These are phyloP conservation scores for Phyllostomus discolor DNA, from an alignment of 2,113 vertebrate genomes.

Conservation along the genomic window DNA sequence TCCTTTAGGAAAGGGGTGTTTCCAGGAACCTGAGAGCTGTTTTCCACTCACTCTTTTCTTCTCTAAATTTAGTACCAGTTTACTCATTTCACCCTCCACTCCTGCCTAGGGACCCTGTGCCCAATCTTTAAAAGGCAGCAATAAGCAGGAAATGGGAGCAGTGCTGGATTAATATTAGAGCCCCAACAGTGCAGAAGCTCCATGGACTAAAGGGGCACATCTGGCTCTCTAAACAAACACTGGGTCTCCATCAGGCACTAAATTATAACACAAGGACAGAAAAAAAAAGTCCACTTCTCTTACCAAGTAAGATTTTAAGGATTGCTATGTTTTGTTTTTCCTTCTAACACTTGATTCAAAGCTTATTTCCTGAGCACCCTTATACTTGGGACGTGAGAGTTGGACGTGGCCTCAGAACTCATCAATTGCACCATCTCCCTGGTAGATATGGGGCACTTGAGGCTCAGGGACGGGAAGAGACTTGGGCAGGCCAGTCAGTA, in stretches of 20 bases:
- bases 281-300: neutral
- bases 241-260: neutral
- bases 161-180: fast-evolving
- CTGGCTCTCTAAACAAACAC: neutral
- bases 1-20: neutral
- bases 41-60: neutral
- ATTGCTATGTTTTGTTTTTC: neutral
- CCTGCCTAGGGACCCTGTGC: neutral
- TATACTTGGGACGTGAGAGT: neutral
- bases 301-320: neutral
- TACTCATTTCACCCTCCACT: neutral
- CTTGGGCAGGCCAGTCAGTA: neutral
- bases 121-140: neutral
- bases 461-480: neutral
- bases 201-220: no score
- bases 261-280: neutral
- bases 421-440: neutral
- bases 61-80: neutral
- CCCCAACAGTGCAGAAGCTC: no score
- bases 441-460: no score
- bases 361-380: neutral
- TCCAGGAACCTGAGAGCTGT: neutral
- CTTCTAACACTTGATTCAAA: neutral
- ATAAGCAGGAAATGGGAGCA: neutral
- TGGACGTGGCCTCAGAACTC: neutral